A percentile compares a stretch with the other conserved stretches of the same genome.
These are phyloP conservation scores for Onthophagus sagittarius DNA, from an alignment of 2,888 invertebrate genomes.

Conservation along the genomic window DNA sequence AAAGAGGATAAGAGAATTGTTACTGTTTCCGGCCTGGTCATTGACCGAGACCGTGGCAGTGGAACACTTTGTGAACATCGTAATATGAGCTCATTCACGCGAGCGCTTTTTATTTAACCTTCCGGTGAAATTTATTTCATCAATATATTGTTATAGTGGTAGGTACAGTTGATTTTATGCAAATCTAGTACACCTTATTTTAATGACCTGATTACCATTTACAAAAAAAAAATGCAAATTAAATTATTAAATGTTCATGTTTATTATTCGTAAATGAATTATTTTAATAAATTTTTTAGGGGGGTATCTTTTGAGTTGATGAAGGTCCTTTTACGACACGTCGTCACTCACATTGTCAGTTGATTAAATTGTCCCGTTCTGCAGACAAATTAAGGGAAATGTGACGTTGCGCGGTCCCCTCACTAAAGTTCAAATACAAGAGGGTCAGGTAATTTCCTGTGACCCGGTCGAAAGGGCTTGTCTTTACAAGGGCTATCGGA, in stretches of 20 bases:
- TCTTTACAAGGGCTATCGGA: not conserved
- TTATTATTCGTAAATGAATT: too few relatives aligned
- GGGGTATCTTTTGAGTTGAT: not conserved
- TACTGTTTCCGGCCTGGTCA: not conserved
- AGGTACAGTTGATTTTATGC: too few relatives aligned
- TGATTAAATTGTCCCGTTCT: not conserved
- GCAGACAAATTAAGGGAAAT: not conserved
- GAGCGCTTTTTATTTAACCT: not conserved
- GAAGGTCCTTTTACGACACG: not conserved
- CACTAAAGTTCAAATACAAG: not conserved
- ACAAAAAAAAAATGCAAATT: not conserved
- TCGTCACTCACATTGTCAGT: not conserved
- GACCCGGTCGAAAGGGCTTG: not conserved
- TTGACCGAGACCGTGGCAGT: not conserved
- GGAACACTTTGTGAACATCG: not conserved
- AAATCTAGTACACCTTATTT: too few relatives aligned
- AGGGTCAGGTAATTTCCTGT: not conserved
- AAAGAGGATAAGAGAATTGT: not conserved
- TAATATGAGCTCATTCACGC: not conserved
- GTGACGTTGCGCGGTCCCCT: not conserved
- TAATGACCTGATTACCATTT: too few relatives aligned
- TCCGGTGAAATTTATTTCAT: not conserved
- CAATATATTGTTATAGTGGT: not conserved
- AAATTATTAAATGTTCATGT: not conserved
- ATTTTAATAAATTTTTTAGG: not conserved